Percentiles rank a stretch among this genome's conserved stretches.
Conservation (phyloP, 64 coral and sea anemone genomes). For the Pocillopora damicornis region DNA sequence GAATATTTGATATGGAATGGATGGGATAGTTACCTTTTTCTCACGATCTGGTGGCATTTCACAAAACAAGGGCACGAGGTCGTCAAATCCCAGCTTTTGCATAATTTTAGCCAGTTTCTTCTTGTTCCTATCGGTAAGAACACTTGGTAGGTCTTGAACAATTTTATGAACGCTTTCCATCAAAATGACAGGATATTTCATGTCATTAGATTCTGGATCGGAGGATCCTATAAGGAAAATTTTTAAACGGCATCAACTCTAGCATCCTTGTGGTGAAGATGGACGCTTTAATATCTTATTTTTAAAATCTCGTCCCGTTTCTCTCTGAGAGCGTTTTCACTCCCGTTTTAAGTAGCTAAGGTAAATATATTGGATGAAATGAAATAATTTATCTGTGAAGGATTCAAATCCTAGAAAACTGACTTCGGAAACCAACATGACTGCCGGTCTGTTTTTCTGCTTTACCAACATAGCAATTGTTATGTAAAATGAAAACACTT, state of each 20-base stretch:
- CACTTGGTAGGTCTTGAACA: neutral
- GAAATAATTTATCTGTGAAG: too few relatives aligned
- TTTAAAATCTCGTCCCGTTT: too few relatives aligned
- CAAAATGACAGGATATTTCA: conserved; percentile 26
- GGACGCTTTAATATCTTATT: too few relatives aligned
- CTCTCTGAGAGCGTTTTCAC: too few relatives aligned
- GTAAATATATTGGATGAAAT: too few relatives aligned
- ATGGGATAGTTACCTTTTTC: neutral
- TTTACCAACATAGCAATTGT: neutral
- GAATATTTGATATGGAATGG: too few relatives aligned
- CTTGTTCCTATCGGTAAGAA: conserved; percentile 7
- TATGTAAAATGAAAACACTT: neutral
- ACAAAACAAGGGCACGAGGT: neutral
- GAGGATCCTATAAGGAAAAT: neutral
- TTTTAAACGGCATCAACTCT: neutral
- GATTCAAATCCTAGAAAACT: too few relatives aligned
- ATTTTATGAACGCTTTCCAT: conserved; percentile 8
- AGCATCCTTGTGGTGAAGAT: too few relatives aligned
- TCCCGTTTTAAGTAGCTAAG: too few relatives aligned
- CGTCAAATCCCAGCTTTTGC: conserved; percentile 16
- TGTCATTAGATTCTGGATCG: neutral
- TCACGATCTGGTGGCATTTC: neutral
- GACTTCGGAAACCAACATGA: too few relatives aligned
- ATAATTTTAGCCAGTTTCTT: conserved; percentile 14
- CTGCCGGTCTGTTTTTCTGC: too few relatives aligned